Evolutionary conservation across 2,113 vertebrate genomes (phyloP), one percentile per base, ranked within the genome.

Genomic region (Perca flavescens): DNA sequence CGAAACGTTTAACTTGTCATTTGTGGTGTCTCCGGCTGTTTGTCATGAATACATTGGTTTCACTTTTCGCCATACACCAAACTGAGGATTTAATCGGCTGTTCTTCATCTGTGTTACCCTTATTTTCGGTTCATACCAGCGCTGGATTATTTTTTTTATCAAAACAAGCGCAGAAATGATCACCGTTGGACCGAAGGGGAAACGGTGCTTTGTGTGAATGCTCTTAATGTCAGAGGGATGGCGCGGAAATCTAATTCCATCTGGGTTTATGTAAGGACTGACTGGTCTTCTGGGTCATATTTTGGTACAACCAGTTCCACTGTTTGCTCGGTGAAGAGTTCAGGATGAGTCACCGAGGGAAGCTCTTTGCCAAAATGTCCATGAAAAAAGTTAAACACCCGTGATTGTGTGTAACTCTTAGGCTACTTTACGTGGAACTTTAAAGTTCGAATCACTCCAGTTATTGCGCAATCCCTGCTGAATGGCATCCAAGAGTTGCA

Each of bases 211-310:
- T 83, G 70, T 83, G 60, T 60, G 15, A 74, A 43, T 16, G 52
- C 36, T 74, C 46, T 74, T 58, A 12, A 5, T 61, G 77, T 85
- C 52, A 16, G 31, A n/a, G 71, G 47, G 54, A 86, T 83, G 75
- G 81, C 74, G 77, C 83, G 72, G 80, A 69, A 79, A 85, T 79
- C 64, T 71, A 49, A 64, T 47, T 85, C 68, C 60, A 21, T 71
- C 52, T 53, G 53, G 77, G 75, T 90, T 34, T 34, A 90, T 82
- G 65, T 88, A 92, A 92, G 84, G 62, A 80, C 82, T 57, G 53
- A 46, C 85, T 82, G 65, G 82, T 72, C 78, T 87, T 89, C 73
- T 91, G 91, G 91, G 89, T 94, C 89, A 85, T 91, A 87, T 93
- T 94, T 87, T 88, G 83, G 88, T 89, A 92, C 88, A 92, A 79